Conservation (phyloP, 1,140 invertebrate genomes). For the Sitophilus oryzae region DNA sequence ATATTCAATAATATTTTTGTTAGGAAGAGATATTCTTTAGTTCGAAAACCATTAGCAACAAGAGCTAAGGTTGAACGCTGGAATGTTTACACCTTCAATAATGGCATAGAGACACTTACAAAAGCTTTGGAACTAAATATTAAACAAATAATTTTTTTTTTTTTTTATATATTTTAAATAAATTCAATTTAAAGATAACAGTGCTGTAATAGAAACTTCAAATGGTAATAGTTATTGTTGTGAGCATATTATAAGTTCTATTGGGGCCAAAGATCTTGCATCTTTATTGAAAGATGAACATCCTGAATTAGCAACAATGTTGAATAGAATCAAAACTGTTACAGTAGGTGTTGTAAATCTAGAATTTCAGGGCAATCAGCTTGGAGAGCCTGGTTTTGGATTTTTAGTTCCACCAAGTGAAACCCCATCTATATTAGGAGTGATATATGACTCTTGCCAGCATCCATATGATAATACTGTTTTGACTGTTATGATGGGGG, state of each 20-base stretch:
- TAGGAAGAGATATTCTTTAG: conserved; percentile 24
- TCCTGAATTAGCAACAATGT: conserved; percentile 55
- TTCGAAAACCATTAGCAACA: conserved; percentile 42
- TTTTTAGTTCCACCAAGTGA: conserved; percentile 83
- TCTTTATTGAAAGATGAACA: conserved; percentile 58
- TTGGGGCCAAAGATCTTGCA: conserved; percentile 59
- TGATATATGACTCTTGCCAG: conserved; percentile 85
- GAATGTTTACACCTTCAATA: conserved; percentile 73
- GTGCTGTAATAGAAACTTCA: conserved; percentile 21
- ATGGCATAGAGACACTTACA: conserved; percentile 74
- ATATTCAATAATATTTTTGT: conserved; percentile 48
- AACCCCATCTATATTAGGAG: conserved; percentile 76
- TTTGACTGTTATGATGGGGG: conserved; percentile 90
- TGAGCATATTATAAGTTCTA: conserved; percentile 60
- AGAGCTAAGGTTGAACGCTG: conserved; percentile 63
- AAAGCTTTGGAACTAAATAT: no score
- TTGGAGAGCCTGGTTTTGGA: conserved; percentile 73
- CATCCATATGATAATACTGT: conserved; percentile 61
- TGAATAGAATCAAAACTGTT: conserved; percentile 65
- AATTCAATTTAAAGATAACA: conserved; percentile 46
- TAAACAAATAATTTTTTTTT: no score
- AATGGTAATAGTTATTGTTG: conserved; percentile 44
- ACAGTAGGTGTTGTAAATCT: conserved; percentile 79
- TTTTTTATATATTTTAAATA: conserved; percentile 55
- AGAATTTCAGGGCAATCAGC: conserved; percentile 56